Evolutionary conservation across 2,888 invertebrate genomes (phyloP), one percentile per base, ranked within the genome.

Genomic region (Smittia sp.): DNA sequence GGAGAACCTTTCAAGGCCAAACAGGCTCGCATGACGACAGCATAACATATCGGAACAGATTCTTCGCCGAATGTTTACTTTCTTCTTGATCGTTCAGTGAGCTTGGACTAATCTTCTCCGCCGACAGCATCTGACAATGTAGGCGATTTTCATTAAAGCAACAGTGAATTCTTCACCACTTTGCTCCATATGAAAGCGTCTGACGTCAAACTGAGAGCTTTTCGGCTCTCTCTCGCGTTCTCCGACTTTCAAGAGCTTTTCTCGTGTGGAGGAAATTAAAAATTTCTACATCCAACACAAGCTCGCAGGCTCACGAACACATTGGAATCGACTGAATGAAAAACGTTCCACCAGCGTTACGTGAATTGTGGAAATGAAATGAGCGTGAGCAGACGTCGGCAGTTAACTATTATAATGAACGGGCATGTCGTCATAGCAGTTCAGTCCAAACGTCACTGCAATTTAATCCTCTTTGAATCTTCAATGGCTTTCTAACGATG

Each of bases 161-260:
- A 52, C 11, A 52, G 9, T 7, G 13, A n/a, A n/a, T n/a, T n/a
- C n/a, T n/a, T n/a, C n/a, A n/a, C n/a, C n/a, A n/a, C n/a, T n/a
- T n/a, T n/a, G n/a, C n/a, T n/a, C n/a, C n/a, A 11, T 3, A 46
- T n/a, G 58, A n/a, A n/a, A 58, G 1, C 18, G 63, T 22, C 20
- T 63, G 63, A 63, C 63, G 63, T 63, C 63, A 63, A 63, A 63
- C 27, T 3, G 63, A 63, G 63, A 63, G 63, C 27, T 63, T 63
- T 63, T 63, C 18, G 9, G 18, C 18, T 58, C 24, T 22, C 58
- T 46, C 46, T 46, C 46, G 11, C 46, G 13, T 46, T 58, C 58
- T 58, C 58, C n/a, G 20, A 58, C 22, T 22, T 46, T 15, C 46
- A 13, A 22, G 58, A 58, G 58, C 58, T 58, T 58, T 58, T 58